These are phyloP conservation scores for Neoscelio sp. DNA, from an alignment of 2,888 invertebrate species.

Conservation along the genomic window DNA sequence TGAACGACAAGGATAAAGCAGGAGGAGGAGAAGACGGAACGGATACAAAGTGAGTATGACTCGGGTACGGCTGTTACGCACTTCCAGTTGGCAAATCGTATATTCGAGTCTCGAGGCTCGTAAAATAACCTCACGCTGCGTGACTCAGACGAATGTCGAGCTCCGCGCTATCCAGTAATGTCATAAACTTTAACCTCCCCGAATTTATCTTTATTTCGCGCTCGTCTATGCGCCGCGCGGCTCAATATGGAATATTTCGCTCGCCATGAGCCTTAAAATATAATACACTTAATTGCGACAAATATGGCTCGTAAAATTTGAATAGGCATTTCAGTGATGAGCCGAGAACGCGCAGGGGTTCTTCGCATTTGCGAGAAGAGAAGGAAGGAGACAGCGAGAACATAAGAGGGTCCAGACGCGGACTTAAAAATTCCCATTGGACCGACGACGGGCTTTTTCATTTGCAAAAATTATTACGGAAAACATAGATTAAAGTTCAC, in stretches of 20 bases:
- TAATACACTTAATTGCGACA: conserved; percentile 81
- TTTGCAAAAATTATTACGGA: conserved; percentile 21
- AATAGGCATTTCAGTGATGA: conserved; percentile 80
- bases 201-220: conserved; percentile 72
- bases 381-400: too few species aligned
- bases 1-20: conserved; percentile 49
- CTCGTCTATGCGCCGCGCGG: conserved; percentile 58
- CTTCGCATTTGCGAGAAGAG: conserved; percentile 21
- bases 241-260: conserved; percentile 79
- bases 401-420: too few species aligned
- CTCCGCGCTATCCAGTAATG: conserved; percentile 65
- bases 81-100: conserved; percentile 64
- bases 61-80: conserved; percentile 65
- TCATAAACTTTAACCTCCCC: conserved; percentile 74
- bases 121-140: conserved; percentile 69
- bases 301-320: conserved; percentile 81
- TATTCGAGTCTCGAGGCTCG: conserved; percentile 54
- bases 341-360: conserved; percentile 36
- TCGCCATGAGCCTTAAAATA: conserved; percentile 75
- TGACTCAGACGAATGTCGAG: conserved; percentile 75
- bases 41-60: conserved; percentile 68
- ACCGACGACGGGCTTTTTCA: conserved; percentile 25
- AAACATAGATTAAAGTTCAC: neutral
- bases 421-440: conserved; percentile 24
- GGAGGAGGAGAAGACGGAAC: conserved; percentile 17